These are phyloP conservation scores for Anarhynchus alexandrinus DNA, from an alignment of 2,113 vertebrate species.

Conservation along the genomic window DNA sequence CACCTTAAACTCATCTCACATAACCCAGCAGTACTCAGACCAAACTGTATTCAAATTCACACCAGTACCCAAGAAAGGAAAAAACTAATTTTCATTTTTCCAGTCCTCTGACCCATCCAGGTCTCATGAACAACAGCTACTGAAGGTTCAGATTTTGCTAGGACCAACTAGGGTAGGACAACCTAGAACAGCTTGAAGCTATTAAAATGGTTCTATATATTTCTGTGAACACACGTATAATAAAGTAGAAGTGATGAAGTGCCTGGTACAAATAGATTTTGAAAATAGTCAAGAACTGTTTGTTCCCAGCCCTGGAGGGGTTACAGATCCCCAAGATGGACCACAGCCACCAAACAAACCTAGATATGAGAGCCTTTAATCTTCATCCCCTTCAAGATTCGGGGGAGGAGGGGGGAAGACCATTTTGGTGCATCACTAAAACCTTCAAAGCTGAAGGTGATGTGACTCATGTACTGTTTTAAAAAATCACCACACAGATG, in stretches of 20 bases:
- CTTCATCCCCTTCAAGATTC: not conserved
- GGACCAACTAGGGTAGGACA: not conserved
- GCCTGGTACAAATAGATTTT: conserved; percentile 16
- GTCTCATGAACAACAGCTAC: not conserved
- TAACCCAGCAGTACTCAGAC: not conserved
- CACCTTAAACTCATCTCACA: not conserved
- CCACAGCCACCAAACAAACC: conserved; percentile 4
- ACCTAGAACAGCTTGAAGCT: conserved; percentile 36
- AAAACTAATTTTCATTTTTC: not conserved
- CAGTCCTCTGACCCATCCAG: not conserved
- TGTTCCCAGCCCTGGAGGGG: conserved; percentile 33
- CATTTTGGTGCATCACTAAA: conserved; percentile 9
- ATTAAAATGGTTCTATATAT: conserved; percentile 35
- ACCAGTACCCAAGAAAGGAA: not conserved
- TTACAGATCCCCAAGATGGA: not conserved
- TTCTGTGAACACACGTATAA: not conserved
- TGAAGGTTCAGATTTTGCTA: conserved; percentile 23
- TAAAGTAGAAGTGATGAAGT: conserved; percentile 8
- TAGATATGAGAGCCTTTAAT: conserved; percentile 5
- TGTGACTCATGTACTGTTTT: not conserved
- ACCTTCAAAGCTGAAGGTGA: conserved; percentile 32
- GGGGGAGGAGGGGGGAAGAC: not conserved
- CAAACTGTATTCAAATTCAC: not conserved
- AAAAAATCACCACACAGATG: conserved; percentile 10
- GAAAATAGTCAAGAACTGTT: conserved; percentile 55